Conservation (phyloP, 2,113 vertebrate species). For the Loxodonta africana region DNA sequence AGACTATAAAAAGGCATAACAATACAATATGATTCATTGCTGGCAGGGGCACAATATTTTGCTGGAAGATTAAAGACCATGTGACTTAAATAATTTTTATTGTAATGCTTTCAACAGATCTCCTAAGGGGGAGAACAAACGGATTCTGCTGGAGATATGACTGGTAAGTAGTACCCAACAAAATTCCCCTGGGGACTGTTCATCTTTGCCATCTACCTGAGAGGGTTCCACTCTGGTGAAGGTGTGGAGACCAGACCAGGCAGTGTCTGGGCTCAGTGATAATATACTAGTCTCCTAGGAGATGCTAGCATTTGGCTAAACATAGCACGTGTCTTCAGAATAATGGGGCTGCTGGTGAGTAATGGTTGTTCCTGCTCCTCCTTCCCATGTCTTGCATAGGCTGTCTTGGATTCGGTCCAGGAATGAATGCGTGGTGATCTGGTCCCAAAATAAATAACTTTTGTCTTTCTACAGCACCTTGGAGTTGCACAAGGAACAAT, state of each 20-base stretch:
- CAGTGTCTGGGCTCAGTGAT: slow-evolving; percentile 1
- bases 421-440: slow-evolving; percentile 65
- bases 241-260: slow-evolving; percentile 27
- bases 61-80: slow-evolving; percentile 83
- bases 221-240: slow-evolving; percentile 57
- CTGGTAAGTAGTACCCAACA: slow-evolving; percentile 60
- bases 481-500: slow-evolving; percentile 21
- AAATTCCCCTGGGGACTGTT: slow-evolving; percentile 38
- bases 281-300: slow-evolving; percentile 58
- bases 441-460: slow-evolving; percentile 67
- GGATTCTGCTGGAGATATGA: slow-evolving; percentile 58
- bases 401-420: slow-evolving; percentile 2
- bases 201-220: slow-evolving; percentile 48
- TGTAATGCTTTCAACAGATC: slow-evolving; percentile 81
- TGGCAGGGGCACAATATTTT: slow-evolving; percentile 81
- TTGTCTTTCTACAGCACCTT: not conserved
- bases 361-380: not conserved
- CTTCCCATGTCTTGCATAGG: not conserved
- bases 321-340: slow-evolving; percentile 31
- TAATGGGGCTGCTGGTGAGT: not conserved
- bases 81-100: slow-evolving; percentile 84
- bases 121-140: slow-evolving; percentile 77
- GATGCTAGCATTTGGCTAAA: slow-evolving; percentile 50
- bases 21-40: slow-evolving; percentile 80
- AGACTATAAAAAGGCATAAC: slow-evolving; percentile 83